Evolutionary conservation across 2,797 vertebrate genomes (phyloP).

Genomic region (Cuculus canorus): DNA sequence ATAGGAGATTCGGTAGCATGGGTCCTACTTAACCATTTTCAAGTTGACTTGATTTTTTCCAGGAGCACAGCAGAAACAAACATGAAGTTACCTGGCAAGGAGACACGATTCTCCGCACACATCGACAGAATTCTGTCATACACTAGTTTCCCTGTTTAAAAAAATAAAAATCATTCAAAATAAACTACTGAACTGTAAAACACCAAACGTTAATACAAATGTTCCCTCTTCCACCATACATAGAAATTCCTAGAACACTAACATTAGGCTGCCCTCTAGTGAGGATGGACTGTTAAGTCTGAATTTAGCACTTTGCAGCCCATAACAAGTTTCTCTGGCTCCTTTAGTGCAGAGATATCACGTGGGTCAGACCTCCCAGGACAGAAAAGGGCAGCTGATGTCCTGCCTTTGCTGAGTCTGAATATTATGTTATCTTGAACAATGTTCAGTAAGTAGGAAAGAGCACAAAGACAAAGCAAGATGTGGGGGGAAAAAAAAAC

Average conservation of each 20-base stretch:
- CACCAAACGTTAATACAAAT: not conserved
- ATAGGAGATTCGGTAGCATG: not conserved
- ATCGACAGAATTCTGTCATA: constrained; percentile 95
- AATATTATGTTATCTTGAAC: not conserved
- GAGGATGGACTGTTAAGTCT: not conserved
- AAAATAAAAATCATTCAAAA: not conserved
- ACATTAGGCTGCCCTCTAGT: constrained; percentile 68
- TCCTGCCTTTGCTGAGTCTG: not conserved
- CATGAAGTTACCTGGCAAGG: constrained; percentile 80
- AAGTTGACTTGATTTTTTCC: not conserved
- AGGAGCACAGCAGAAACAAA: not conserved
- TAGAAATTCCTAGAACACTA: not conserved
- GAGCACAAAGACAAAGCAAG: not conserved
- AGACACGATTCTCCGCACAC: constrained; percentile 83
- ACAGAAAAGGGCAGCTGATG: constrained; percentile 8
- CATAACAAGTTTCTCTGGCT: not conserved
- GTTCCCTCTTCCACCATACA: not conserved
- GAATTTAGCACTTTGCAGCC: not conserved
- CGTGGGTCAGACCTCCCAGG: not conserved
- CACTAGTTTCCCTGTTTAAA: constrained; percentile 88
- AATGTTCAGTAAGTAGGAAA: not conserved
- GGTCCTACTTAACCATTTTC: not conserved
- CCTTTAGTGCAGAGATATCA: not conserved
- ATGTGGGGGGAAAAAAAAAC: not conserved
- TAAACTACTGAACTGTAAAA: not conserved